These are phyloP conservation scores for Hormiphora californensis DNA, from an alignment of 37 sponge, comb jelly and placozoan genomes.

Conservation along the genomic window DNA sequence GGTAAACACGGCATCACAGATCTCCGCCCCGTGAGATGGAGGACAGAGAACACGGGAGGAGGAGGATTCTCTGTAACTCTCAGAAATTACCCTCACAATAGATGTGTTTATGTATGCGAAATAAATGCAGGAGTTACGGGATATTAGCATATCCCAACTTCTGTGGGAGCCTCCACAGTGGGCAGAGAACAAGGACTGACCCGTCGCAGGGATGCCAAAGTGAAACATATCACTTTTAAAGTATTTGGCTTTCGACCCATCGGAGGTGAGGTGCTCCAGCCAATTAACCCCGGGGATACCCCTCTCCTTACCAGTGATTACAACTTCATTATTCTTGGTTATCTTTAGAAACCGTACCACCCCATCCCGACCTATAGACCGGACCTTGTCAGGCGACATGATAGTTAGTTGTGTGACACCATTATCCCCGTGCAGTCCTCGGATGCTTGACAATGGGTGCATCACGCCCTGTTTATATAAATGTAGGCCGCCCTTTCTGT, in stretches of 20 bases:
- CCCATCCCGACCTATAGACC: constrained; percentile 2
- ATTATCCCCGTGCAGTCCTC: constrained; percentile 35
- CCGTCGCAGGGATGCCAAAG: not conserved
- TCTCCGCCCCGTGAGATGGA: constrained; percentile 1
- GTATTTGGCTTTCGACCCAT: not conserved
- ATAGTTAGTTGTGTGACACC: constrained; percentile 1
- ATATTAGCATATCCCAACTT: not conserved
- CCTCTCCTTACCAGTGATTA: not conserved
- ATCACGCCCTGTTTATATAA: not conserved
- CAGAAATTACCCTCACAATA: not conserved
- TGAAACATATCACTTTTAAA: not conserved
- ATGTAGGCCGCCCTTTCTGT: constrained; percentile 22
- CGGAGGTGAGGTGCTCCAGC: too few relatives aligned
- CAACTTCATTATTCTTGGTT: not conserved
- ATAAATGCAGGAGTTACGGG: not conserved
- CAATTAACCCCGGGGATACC: not conserved
- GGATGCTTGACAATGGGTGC: not conserved
- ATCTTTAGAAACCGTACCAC: not conserved
- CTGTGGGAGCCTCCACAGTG: constrained; percentile 44
- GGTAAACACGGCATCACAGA: not conserved
- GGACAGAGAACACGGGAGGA: not conserved
- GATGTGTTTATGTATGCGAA: constrained; percentile 29
- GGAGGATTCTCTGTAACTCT: too few relatives aligned
- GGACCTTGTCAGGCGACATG: not conserved
- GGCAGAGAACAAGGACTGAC: not conserved